Evolutionary conservation across 2,888 invertebrate species (phyloP).

Genomic region (Halictus quadricinctus): DNA sequence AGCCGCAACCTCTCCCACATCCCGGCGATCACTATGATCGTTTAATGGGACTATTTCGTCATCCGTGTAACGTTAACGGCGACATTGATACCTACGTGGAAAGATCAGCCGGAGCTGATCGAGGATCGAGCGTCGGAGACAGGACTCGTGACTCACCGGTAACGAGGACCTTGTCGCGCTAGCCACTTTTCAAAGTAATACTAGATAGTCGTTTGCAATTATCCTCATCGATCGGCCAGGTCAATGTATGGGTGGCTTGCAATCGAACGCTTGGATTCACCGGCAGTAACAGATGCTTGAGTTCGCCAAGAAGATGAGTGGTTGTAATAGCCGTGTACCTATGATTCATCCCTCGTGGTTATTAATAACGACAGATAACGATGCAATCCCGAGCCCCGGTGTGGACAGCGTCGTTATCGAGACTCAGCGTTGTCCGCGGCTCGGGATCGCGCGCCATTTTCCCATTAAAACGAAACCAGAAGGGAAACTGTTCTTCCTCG

Average conservation of each 20-base stretch:
- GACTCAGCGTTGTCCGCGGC: background rate
- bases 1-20: background rate
- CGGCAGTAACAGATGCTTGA: constrained; percentile 37
- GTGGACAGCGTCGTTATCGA: constrained; percentile 2
- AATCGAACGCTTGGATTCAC: constrained; percentile 27
- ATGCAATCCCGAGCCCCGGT: background rate
- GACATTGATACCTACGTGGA: constrained; percentile 29
- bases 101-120: constrained; percentile 19
- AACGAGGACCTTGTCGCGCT: constrained; percentile 31
- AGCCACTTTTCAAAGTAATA: constrained; percentile 30
- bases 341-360: constrained; percentile 40
- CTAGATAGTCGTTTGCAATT: constrained; percentile 42
- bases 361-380: constrained; percentile 35
- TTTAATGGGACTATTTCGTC: constrained; percentile 26
- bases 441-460: background rate
- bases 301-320: constrained; percentile 8
- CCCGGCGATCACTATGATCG: constrained; percentile 15
- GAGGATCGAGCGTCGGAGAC: constrained; percentile 27
- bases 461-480: background rate
- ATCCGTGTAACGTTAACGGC: constrained; percentile 26
- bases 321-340: constrained; percentile 17
- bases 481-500: background rate
- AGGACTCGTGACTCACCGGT: constrained; percentile 57
- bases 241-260: background rate
- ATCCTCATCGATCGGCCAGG: constrained; percentile 22